These are phyloP conservation scores for Cichlasoma orientale DNA, from an alignment of 2,797 vertebrate genomes.

Conservation along the genomic window DNA sequence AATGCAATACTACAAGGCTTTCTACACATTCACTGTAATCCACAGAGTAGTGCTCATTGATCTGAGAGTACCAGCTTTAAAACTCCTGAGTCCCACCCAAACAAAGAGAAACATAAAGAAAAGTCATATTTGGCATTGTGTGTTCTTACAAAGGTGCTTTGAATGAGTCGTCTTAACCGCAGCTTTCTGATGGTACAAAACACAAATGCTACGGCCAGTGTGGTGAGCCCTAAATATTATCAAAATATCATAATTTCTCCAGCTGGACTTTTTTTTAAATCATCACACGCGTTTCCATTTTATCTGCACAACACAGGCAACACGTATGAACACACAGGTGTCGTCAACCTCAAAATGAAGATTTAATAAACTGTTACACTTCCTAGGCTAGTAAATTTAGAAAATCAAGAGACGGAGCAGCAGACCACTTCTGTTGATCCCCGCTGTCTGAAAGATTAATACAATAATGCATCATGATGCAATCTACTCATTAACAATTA, in stretches of 20 bases:
- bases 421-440: neutral
- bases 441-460: neutral
- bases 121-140: slow-evolving; percentile 75
- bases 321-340: neutral
- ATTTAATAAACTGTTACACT: neutral
- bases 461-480: neutral
- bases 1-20: slow-evolving; percentile 88
- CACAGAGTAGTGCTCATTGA: slow-evolving; percentile 85
- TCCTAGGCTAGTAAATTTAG: neutral
- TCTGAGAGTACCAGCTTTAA: slow-evolving; percentile 67
- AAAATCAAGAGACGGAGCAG: neutral
- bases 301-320: neutral
- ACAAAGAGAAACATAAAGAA: slow-evolving; percentile 8
- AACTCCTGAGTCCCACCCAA: slow-evolving; percentile 63
- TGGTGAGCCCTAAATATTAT: slow-evolving; percentile 11
- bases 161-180: slow-evolving; percentile 23
- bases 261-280: neutral
- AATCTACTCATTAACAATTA: neutral
- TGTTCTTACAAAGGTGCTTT: slow-evolving; percentile 59
- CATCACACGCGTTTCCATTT: neutral
- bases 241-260: slow-evolving; percentile 9
- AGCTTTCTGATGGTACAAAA: slow-evolving; percentile 56
- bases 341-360: neutral
- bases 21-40: slow-evolving; percentile 83
- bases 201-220: slow-evolving; percentile 30